A percentile compares a stretch with the other conserved stretches of the same genome.
phyloP scores from a whole-genome alignment of 2,888 invertebrate genomes.

The Chamaedrilus cognettii region DNA sequence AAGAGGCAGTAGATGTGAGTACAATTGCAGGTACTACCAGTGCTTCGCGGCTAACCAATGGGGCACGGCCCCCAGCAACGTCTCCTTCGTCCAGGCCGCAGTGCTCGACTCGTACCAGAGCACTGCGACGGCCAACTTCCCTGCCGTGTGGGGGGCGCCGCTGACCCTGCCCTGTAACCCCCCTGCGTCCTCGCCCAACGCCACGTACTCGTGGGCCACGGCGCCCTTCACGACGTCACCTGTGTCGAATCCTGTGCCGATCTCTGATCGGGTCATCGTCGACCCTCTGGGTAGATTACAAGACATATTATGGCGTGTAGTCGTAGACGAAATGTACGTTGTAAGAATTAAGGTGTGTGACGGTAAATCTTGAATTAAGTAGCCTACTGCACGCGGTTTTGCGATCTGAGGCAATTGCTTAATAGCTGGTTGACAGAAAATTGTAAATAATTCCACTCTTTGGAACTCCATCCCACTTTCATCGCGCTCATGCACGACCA shows the following conservation, averaged over 20 bases:
- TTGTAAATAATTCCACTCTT: too few relatives aligned
- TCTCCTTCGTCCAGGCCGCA: neutral
- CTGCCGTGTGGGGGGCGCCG: neutral
- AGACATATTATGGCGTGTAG: too few relatives aligned
- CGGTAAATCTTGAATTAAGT: too few relatives aligned
- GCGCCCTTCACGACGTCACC: neutral
- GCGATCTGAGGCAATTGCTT: too few relatives aligned
- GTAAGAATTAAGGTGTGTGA: too few relatives aligned
- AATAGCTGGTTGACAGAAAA: too few relatives aligned
- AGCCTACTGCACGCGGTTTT: too few relatives aligned
- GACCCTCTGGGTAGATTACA: neutral
- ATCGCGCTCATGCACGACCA: too few relatives aligned
- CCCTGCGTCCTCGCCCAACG: neutral
- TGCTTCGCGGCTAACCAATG: neutral
- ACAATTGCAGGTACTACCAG: constrained; percentile 1
- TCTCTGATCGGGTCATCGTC: neutral
- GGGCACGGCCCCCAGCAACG: neutral
- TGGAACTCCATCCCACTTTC: too few relatives aligned
- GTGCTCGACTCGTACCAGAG: neutral
- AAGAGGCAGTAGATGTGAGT: neutral
- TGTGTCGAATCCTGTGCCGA: neutral
- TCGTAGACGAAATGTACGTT: too few relatives aligned
- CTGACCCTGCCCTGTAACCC: neutral
- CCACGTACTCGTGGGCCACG: neutral
- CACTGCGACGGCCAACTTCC: neutral